phyloP scores from a whole-genome alignment of 2,888 invertebrate genomes.

The Graphium colonna region DNA sequence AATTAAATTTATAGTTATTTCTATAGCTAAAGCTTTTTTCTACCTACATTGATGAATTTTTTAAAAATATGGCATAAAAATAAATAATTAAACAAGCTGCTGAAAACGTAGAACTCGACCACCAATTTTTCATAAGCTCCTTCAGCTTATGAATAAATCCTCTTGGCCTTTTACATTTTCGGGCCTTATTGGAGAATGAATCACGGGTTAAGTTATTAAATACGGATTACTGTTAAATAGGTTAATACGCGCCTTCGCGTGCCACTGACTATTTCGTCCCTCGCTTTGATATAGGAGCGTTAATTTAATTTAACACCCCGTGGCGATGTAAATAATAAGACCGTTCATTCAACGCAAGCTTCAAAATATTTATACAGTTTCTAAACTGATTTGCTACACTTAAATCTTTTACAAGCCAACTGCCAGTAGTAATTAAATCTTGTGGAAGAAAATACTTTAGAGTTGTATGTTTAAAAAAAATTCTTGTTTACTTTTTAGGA shows the following conservation, averaged over 20 bases:
- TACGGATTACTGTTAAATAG: conserved; percentile 16
- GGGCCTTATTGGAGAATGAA: not conserved
- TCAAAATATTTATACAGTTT: not conserved
- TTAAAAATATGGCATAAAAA: too few species aligned
- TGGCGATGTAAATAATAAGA: conserved; percentile 2
- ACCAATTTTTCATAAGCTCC: too few species aligned
- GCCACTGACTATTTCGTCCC: conserved; percentile 15
- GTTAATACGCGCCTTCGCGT: conserved; percentile 15
- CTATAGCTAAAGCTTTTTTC: too few species aligned
- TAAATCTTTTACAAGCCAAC: not conserved
- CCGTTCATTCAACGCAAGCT: conserved; percentile 6
- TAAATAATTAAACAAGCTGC: too few species aligned
- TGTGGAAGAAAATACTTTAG: too few species aligned
- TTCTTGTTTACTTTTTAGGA: too few species aligned
- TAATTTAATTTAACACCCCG: conserved; percentile 19
- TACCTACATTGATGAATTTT: too few species aligned
- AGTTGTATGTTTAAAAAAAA: too few species aligned
- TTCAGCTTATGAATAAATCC: not conserved
- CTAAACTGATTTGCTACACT: not conserved
- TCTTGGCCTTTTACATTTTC: not conserved
- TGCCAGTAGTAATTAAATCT: not conserved
- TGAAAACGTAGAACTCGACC: too few species aligned
- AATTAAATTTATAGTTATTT: too few species aligned
- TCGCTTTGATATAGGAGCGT: conserved; percentile 18
- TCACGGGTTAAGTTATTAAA: conserved; percentile 11